A percentile compares a stretch with the other conserved stretches of the same genome.
phyloP scores from a whole-genome alignment of 2,888 invertebrate genomes.

The Ephialtes manifestator region DNA sequence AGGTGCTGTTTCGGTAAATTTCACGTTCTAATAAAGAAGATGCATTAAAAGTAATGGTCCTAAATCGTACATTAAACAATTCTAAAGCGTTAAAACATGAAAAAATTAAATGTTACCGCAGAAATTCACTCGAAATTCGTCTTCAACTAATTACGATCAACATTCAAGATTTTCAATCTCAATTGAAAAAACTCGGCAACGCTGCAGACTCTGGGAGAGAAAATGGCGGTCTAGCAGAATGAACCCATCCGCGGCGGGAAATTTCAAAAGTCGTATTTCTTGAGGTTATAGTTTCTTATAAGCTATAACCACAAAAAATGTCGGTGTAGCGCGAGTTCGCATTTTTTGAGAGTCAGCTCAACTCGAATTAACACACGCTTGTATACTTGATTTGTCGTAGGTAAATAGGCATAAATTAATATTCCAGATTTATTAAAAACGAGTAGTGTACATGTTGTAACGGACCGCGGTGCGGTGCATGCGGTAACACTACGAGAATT shows the following conservation, averaged over 20 bases:
- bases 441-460: no score
- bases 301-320: neutral
- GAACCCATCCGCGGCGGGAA: neutral
- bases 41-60: neutral
- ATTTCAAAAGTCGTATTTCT: neutral
- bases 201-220: neutral
- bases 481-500: no score
- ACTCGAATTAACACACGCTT: neutral
- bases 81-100: neutral
- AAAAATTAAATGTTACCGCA: constrained; percentile 1
- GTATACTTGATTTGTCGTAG: neutral
- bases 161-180: neutral
- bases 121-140: neutral
- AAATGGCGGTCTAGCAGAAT: constrained; percentile 12
- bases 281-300: neutral
- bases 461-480: no score
- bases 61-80: neutral
- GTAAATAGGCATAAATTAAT: no score
- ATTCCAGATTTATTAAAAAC: no score
- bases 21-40: constrained; percentile 2
- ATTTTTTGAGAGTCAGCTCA: neutral
- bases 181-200: neutral
- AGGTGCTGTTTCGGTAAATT: constrained; percentile 4
- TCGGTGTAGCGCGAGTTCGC: neutral
- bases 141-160: neutral